Base-by-base conservation (phyloP, 2,797 vertebrate species). In the Poecile montanus region DNA sequence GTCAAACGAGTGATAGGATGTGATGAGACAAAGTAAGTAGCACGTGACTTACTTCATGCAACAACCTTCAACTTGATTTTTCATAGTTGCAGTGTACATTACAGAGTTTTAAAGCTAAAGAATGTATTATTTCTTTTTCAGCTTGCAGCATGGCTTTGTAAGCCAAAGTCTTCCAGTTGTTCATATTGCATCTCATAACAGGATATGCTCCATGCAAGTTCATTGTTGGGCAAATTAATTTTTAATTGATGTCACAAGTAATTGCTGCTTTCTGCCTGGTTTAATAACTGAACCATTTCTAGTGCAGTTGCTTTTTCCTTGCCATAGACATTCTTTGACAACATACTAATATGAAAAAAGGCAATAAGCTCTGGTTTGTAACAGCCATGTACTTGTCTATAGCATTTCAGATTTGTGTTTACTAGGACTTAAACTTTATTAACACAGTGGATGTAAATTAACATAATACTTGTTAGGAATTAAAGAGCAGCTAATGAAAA, bases 231-330 rank as follows among this genome's bases (percentile, higher is more conserved):
- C 30, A 79, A 58, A 72, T 50, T 72, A 45, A 58, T 74, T 72
- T 86, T 89, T 88, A 89, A 90, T 80, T 74, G 45, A 51, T 91
- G 54, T 75, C 30, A 57, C 32, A 65, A 68, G 36, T 85, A 94
- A 73, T 72, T 92, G 47, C 56, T 83, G 6, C n/a, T 80, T 94
- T 89, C 65, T 90, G 40, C 62, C 21, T 77, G 16, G 40, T 85
- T 94, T 85, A 89, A 53, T 26, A 40, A 5, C 42, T 22, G 29
- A 77, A 67, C 23, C 1, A 4, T 79, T 89, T 72, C 47, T 68
- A 42, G 30, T 36, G 21, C 34, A 53, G 36, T 47, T 95, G 57
- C 38, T 87, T 87, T 70, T 82, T 51, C 45, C 34, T 30, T 3
- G 13, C 34, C 4, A 0, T 26, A 85, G 47, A 74, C n/a, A 11